A percentile compares a stretch with the other conserved stretches of the same genome.
phyloP scores from a whole-genome alignment of 2,888 invertebrate genomes.

The Tipula vernalis region DNA sequence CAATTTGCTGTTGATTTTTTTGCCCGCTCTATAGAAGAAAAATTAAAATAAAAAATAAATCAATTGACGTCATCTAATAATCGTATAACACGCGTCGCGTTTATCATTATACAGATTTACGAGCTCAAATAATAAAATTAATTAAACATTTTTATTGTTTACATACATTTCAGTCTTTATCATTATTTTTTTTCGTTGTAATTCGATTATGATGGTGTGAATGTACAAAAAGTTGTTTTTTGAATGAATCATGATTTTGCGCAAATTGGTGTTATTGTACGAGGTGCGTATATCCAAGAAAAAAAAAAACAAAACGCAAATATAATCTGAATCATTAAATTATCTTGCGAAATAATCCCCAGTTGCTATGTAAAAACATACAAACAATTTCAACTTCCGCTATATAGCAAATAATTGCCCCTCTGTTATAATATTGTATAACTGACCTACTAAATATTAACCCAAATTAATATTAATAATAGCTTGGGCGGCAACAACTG shows the following conservation, averaged over 20 bases:
- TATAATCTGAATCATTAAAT: neutral
- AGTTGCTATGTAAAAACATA: neutral
- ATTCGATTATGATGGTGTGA: neutral
- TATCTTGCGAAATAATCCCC: neutral
- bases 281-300: too few species aligned
- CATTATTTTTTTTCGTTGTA: neutral
- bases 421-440: neutral
- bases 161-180: neutral
- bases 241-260: neutral
- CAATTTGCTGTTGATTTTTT: slow-evolving; percentile 49
- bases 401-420: neutral
- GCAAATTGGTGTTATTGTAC: neutral
- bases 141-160: neutral
- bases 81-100: neutral
- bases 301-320: neutral
- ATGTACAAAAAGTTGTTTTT: neutral
- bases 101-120: neutral
- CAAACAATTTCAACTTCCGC: neutral
- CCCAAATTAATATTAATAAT: too few species aligned
- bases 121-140: neutral
- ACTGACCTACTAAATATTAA: neutral
- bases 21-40: slow-evolving; percentile 61
- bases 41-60: slow-evolving; percentile 14
- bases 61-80: slow-evolving; percentile 6
- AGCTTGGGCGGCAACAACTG: too few species aligned